Conservation (phyloP, 2,113 vertebrate species). For the Aspidoscelis tigris region DNA sequence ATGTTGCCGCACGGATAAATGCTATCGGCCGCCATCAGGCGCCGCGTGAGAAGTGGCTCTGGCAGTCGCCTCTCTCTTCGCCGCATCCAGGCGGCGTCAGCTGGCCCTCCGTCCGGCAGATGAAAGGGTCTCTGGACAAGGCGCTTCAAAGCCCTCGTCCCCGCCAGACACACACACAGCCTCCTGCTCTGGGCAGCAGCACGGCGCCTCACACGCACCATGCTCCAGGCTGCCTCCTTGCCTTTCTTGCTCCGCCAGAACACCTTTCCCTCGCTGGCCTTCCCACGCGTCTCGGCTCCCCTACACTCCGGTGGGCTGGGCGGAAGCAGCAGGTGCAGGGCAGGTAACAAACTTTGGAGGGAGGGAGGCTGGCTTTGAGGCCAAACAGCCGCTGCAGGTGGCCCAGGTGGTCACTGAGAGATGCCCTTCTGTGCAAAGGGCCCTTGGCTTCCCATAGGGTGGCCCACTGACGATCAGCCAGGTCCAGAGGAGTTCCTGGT, state of each 20-base stretch:
- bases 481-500: not conserved
- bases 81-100: constrained; percentile 35
- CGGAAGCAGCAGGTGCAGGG: fast-evolving
- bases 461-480: too few relatives aligned
- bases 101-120: constrained; percentile 48
- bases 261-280: not conserved
- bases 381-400: too few relatives aligned
- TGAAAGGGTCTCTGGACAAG: constrained; percentile 58
- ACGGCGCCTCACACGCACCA: constrained; percentile 35
- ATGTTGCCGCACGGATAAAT: constrained; percentile 63
- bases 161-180: constrained; percentile 40
- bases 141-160: constrained; percentile 59
- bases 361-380: too few relatives aligned
- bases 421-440: too few relatives aligned
- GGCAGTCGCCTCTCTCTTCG: constrained; percentile 44
- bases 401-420: too few relatives aligned
- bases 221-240: constrained; percentile 57
- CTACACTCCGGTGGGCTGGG: not conserved
- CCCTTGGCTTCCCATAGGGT: too few relatives aligned
- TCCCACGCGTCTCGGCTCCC: not conserved
- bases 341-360: too few relatives aligned
- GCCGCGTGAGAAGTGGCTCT: constrained; percentile 51
- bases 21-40: constrained; percentile 64
- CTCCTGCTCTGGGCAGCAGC: not conserved
- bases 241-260: constrained; percentile 58